phyloP scores from a whole-genome alignment of 2,113 vertebrate genomes.

The Rana temporaria region DNA sequence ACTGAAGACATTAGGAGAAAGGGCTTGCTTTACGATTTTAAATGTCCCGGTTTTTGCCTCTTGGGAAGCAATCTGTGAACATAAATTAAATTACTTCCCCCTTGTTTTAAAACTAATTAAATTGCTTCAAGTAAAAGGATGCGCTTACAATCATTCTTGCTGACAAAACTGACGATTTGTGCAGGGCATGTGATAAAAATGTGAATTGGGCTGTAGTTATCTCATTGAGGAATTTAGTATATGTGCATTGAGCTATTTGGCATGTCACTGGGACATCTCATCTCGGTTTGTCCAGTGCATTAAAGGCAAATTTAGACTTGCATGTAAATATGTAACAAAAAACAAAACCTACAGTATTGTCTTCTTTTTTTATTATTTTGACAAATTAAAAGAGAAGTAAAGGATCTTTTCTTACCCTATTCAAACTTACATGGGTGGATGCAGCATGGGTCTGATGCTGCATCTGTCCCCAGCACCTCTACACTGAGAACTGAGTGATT shows the following conservation, averaged over 20 bases:
- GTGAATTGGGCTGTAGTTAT: too few species aligned
- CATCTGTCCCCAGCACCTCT: too few species aligned
- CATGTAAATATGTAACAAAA: too few species aligned
- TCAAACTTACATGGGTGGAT: too few species aligned
- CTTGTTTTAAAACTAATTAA: slow-evolving; percentile 40
- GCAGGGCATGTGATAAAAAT: background rate
- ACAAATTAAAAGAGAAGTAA: too few species aligned
- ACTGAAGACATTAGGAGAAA: slow-evolving; percentile 17
- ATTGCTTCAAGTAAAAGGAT: slow-evolving; percentile 30
- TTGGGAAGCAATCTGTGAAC: slow-evolving; percentile 35
- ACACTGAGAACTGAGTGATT: too few species aligned
- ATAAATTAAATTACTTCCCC: slow-evolving; percentile 46
- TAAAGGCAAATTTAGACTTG: background rate
- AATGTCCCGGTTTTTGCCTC: slow-evolving; percentile 34
- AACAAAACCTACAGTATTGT: too few species aligned
- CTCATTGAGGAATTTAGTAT: background rate
- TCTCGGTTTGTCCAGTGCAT: background rate
- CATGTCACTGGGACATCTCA: background rate
- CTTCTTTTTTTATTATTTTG: too few species aligned
- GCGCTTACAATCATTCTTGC: slow-evolving; percentile 23
- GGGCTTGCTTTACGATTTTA: slow-evolving; percentile 25
- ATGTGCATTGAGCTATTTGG: too few species aligned
- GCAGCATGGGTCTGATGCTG: too few species aligned
- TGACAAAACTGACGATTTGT: slow-evolving; percentile 26
- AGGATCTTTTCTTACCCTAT: too few species aligned